Conservation (phyloP, 2,113 vertebrate species). For the Paedocypris sp. region DNA sequence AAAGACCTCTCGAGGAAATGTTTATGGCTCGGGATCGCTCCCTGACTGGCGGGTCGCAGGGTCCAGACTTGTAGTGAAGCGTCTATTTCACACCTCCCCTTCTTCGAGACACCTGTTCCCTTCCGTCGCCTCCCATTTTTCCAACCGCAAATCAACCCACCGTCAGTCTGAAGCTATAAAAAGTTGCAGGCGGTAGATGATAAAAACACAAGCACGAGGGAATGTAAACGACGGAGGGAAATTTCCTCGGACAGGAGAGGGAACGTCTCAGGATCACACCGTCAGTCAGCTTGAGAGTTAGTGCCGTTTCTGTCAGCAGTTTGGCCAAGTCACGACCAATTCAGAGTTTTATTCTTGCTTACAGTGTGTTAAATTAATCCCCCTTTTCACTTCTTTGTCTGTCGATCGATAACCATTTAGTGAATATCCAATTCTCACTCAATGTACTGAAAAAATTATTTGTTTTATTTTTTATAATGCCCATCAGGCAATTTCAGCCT, state of each 20-base stretch:
- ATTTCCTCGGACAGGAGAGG: background rate
- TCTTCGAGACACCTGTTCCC: conserved; percentile 29
- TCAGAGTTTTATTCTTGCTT: no score
- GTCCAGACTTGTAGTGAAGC: conserved; percentile 3
- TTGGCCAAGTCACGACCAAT: background rate
- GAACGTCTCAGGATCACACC: background rate
- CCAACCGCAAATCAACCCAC: conserved; percentile 27
- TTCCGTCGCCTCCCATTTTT: conserved; percentile 25
- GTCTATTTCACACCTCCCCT: background rate
- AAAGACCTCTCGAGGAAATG: background rate
- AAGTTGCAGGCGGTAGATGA: conserved; percentile 4
- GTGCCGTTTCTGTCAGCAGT: background rate
- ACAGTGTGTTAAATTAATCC: no score
- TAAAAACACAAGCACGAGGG: conserved; percentile 26
- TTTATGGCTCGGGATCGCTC: background rate
- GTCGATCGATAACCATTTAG: no score
- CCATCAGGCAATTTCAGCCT: no score
- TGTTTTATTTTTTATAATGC: no score
- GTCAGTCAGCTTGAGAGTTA: background rate
- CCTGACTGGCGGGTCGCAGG: background rate
- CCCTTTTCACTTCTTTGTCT: no score
- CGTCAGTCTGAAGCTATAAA: conserved; percentile 19
- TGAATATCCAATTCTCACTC: no score
- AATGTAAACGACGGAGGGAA: conserved; percentile 12
- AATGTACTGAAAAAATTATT: no score